phyloP scores from a whole-genome alignment of 2,797 vertebrate genomes.

The Denticeps clupeoides region DNA sequence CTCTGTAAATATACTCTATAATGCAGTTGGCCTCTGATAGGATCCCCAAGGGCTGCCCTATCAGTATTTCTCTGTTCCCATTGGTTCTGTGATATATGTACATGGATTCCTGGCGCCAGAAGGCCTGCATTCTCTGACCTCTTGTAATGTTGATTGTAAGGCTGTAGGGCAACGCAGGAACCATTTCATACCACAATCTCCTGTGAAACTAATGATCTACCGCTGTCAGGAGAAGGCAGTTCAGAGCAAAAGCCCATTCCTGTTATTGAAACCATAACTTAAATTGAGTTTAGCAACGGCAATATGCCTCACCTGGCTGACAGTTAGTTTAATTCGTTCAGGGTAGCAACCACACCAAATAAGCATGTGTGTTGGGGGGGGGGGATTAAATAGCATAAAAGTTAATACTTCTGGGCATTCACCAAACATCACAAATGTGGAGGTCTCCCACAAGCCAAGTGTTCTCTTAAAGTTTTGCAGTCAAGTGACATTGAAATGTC shows the following conservation, averaged over 20 bases:
- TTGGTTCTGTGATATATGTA: slow-evolving; percentile 40
- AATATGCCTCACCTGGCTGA: no score
- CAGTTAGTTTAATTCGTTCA: no score
- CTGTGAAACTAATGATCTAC: slow-evolving; percentile 9
- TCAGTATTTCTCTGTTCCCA: slow-evolving; percentile 46
- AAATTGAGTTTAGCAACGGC: no score
- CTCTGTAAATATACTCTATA: slow-evolving; percentile 16
- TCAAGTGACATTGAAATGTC: slow-evolving; percentile 30
- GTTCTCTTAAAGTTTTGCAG: slow-evolving; percentile 14
- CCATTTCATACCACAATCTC: slow-evolving; percentile 11
- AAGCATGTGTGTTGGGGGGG: slow-evolving; percentile 7
- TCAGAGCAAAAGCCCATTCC: background rate
- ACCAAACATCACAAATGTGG: slow-evolving; percentile 12
- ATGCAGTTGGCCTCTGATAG: slow-evolving; percentile 41
- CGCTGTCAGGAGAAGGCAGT: background rate
- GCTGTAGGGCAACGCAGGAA: slow-evolving; percentile 19
- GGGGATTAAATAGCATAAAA: slow-evolving; percentile 16
- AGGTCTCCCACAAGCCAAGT: background rate
- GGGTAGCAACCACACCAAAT: no score
- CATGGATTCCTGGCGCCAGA: slow-evolving; percentile 17
- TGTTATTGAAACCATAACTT: background rate
- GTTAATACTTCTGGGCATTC: slow-evolving; percentile 2
- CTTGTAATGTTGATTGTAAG: slow-evolving; percentile 43
- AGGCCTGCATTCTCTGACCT: slow-evolving; percentile 24
- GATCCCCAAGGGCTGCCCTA: slow-evolving; percentile 38